Base-by-base conservation (phyloP, 2,113 vertebrate species). In the Atrichornis clamosus region DNA sequence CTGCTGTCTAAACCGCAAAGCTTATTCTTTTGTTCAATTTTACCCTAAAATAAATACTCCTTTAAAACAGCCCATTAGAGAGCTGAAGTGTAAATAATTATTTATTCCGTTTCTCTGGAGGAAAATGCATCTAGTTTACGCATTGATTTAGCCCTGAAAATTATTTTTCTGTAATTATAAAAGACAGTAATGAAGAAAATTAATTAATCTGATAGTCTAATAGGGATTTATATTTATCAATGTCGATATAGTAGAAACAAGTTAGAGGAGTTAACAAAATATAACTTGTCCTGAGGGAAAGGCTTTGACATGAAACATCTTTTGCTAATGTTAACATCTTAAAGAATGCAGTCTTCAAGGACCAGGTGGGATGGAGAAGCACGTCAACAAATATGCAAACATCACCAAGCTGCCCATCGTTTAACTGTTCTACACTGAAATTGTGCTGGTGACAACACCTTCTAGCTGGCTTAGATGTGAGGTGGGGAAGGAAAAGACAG, bases 31-130 rank as follows among this genome's bases (percentile, higher is more conserved):
- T 93, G 41, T 94, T 96, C 81, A 92, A 26, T 39, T 87, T 70
- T 96, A 82, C 46, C 56, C 49, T 79, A 95, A 94, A 81, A 93
- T 70, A 53, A 70, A 24, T 69, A 89, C 63, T 82, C 19, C 86
- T 93, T 80, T 83, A 76, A 84, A 96, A 78, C 28, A 94, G 21
- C 49, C 21, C 59, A 53, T 69, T 68, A 49, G 52, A 92, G 16
- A 49, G 27, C 49, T 82, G 67, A 96, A 94, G 27, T 90, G 50
- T 64, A 95, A 84, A 84, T 95, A 91, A 95, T 27, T 94, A 35
- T 72, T 68, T 88, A 92, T 91, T 94, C 84, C 80, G 76, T 39
- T 39, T 60, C 19, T 82, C 47, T 83, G 62, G 39, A 75, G 94
- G 55, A 93, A 97, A 96, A 87, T 56, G 10, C 15, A 58, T 90